Percentiles rank a stretch among this genome's conserved stretches.
Evolutionary conservation across 2,888 invertebrate genomes (phyloP).

Genomic region (Meghimatium bilineatum): DNA sequence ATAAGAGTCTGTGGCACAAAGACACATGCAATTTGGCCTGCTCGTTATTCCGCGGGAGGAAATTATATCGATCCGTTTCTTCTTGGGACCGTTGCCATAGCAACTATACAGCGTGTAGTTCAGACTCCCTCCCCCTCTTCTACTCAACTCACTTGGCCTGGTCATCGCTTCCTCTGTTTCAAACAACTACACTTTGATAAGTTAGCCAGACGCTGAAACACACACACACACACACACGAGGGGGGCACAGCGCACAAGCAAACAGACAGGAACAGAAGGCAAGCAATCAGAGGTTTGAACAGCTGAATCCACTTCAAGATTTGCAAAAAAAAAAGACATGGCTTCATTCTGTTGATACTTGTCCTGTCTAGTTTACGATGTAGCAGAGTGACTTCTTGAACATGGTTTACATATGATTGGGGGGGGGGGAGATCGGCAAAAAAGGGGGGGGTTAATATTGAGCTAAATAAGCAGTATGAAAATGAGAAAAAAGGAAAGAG

Average conservation of each 20-base stretch:
- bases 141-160: background rate
- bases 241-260: background rate
- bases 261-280: too few relatives aligned
- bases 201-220: background rate
- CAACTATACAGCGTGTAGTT: background rate
- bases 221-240: too few relatives aligned
- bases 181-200: background rate
- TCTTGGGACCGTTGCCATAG: slow-evolving; percentile 30
- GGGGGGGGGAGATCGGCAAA: too few relatives aligned
- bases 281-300: too few relatives aligned
- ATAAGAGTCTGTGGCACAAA: background rate
- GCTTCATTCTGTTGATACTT: too few relatives aligned
- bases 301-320: too few relatives aligned
- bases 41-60: slow-evolving; percentile 21
- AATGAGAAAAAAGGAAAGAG: background rate
- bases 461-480: background rate
- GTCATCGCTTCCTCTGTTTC: slow-evolving; percentile 9
- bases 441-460: too few relatives aligned
- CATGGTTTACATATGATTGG: too few relatives aligned
- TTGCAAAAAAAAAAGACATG: too few relatives aligned
- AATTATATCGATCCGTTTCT: slow-evolving; percentile 29
- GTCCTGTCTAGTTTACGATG: too few relatives aligned
- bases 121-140: too few relatives aligned
- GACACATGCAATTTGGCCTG: slow-evolving; percentile 31
- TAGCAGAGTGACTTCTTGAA: too few relatives aligned